phyloP scores from a whole-genome alignment of 2,113 vertebrate species.

The Lepisosteus oculatus region DNA sequence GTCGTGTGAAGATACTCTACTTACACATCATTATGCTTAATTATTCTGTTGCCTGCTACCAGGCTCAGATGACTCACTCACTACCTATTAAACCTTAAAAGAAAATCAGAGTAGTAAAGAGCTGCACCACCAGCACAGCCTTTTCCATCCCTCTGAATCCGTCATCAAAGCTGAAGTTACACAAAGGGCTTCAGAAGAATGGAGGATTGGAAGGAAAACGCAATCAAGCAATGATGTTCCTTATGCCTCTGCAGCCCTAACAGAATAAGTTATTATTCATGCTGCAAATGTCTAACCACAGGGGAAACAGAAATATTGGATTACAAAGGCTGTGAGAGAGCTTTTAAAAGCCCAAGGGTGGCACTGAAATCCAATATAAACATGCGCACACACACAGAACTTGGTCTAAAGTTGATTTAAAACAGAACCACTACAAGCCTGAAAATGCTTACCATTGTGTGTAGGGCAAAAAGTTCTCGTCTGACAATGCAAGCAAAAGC shows the following conservation, averaged over 20 bases:
- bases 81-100: background rate
- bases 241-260: background rate
- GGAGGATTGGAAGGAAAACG: background rate
- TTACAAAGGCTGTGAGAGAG: background rate
- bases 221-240: background rate
- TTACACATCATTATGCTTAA: background rate
- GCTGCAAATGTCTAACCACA: background rate
- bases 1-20: background rate
- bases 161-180: background rate
- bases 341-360: background rate
- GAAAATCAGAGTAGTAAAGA: background rate
- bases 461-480: background rate
- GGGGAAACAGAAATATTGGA: conserved; percentile 1
- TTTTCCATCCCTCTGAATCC: background rate
- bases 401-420: background rate
- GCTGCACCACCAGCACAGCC: no score
- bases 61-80: background rate
- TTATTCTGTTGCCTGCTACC: background rate
- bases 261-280: conserved; percentile 3
- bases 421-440: background rate
- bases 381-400: background rate
- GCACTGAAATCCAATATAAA: conserved; percentile 1
- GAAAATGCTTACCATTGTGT: conserved; percentile 2
- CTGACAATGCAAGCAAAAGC: background rate
- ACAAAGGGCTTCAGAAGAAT: background rate